Percentiles rank a stretch among this genome's conserved stretches.
phyloP scores from a whole-genome alignment of 2,113 vertebrate species.

The Trichechus manatus region DNA sequence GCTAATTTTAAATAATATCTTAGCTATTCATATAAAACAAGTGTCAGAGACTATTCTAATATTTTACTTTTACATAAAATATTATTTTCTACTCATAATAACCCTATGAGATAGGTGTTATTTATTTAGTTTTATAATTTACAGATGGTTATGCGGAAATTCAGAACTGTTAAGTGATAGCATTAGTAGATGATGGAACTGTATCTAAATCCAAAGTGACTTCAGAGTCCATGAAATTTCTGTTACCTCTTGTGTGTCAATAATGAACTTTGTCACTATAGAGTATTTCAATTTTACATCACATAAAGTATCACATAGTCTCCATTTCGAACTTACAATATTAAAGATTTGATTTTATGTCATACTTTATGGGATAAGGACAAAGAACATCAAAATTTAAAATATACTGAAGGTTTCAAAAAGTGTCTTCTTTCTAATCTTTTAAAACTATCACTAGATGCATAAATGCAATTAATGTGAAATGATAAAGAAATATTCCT shows the following conservation, averaged over 20 bases:
- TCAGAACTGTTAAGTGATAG: neutral
- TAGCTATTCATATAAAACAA: neutral
- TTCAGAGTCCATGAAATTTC: neutral
- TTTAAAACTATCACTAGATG: neutral
- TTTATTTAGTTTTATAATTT: neutral
- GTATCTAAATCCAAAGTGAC: accelerated
- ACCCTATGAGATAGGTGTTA: neutral
- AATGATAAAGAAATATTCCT: neutral
- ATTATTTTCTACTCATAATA: neutral
- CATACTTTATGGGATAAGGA: neutral
- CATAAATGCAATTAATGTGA: neutral
- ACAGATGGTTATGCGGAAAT: neutral
- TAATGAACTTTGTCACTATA: neutral
- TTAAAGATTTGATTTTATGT: too few species aligned
- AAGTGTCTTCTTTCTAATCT: neutral
- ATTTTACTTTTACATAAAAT: neutral
- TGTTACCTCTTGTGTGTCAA: accelerated
- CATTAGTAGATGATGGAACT: neutral
- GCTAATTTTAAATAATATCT: neutral
- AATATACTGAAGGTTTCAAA: neutral
- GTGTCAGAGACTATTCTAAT: neutral
- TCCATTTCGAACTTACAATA: too few species aligned
- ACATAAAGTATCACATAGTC: neutral
- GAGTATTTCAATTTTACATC: neutral
- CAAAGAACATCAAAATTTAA: neutral